Evolutionary conservation across 1,140 invertebrate genomes (phyloP).

Genomic region (Papilio xuthus): DNA sequence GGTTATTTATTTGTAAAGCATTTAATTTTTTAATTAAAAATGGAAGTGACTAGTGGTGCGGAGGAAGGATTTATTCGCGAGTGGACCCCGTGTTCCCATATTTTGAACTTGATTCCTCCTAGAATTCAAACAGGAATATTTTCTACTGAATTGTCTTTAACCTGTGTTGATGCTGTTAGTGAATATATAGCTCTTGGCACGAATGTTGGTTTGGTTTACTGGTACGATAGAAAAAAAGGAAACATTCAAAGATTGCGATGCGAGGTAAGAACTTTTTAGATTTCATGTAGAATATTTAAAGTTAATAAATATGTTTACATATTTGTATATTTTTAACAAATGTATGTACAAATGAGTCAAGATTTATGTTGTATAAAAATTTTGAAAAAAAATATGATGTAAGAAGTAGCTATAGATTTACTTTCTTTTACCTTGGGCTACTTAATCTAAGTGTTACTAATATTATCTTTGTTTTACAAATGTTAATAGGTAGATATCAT

Average conservation of each 20-base stretch:
- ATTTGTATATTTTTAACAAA: too few relatives aligned
- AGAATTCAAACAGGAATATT: slow-evolving; percentile 90
- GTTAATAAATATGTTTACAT: slow-evolving; percentile 46
- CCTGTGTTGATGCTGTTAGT: slow-evolving; percentile 90
- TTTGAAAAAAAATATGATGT: not conserved
- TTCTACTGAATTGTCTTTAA: slow-evolving; percentile 89
- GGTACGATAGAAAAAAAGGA: slow-evolving; percentile 90
- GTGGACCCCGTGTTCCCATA: slow-evolving; percentile 90
- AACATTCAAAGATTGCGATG: slow-evolving; percentile 89
- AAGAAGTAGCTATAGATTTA: not conserved
- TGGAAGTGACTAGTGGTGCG: slow-evolving; percentile 79
- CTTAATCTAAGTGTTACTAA: slow-evolving; percentile 8
- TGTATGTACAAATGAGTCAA: too few relatives aligned
- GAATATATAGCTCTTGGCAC: slow-evolving; percentile 93
- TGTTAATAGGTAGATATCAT: not conserved
- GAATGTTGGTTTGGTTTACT: slow-evolving; percentile 92
- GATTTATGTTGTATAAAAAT: not conserved
- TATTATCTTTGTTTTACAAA: not conserved
- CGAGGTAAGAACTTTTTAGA: slow-evolving; percentile 84
- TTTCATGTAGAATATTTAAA: slow-evolving; percentile 22
- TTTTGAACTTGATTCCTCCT: slow-evolving; percentile 90
- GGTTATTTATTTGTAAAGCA: not conserved
- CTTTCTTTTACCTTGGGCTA: slow-evolving; percentile 35
- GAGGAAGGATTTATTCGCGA: slow-evolving; percentile 87
- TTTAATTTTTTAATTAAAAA: slow-evolving; percentile 41